Evolutionary conservation across 2,113 vertebrate species (phyloP).

Genomic region (rat (Rattus norvegicus)): GRCr8 NC_086027.1:103336501-103337000

Average conservation of each 20-base stretch:
- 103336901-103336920: background rate
- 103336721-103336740: background rate
- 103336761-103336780: background rate
- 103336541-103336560: no score
- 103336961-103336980: no score
- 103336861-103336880: rapidly evolving
- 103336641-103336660: no score
- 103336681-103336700: background rate
- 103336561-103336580: no score
- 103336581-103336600: no score
- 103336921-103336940: background rate
- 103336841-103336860: background rate
- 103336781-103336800: background rate
- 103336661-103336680: background rate
- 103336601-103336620: no score
- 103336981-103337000: background rate
- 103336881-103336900: background rate
- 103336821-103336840: background rate
- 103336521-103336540: no score
- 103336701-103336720: background rate
- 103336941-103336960: background rate
- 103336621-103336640: no score
- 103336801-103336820: background rate
- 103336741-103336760: background rate
- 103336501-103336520: no score